Base-by-base conservation (phyloP, 2,888 invertebrate species). In the Agonopterix heracliana region DNA sequence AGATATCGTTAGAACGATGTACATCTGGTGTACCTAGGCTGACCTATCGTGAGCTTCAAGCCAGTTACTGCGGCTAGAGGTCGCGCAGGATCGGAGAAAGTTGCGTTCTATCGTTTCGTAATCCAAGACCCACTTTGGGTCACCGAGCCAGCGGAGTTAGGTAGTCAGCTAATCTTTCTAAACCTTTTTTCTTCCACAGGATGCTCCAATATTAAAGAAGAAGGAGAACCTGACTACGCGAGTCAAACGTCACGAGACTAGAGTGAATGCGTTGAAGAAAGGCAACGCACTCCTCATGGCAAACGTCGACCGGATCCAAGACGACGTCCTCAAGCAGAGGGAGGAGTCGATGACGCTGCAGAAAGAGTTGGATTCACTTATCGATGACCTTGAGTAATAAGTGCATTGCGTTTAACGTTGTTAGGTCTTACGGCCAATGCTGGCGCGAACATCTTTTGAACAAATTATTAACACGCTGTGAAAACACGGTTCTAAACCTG, bases 261-360 rank as follows among this genome's bases (percentile, higher is more conserved):
- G 94, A 54, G 87, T 96, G 9, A 91, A 93, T 40, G 95, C 95
- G 0, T 84, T 96, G 65, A 96, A 95, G 80, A 97, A 97, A 71
- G 96, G 96, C 57, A 97, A 96, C 69, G 94, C 95, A 54, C 89
- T 96, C 60, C 89, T 96, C 9, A 95, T 96, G 85, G 94, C 96
- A 0, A 96, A 96, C 71, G 95, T 96, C 0, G 96, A 96, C 77
- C 90, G 95, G 66, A 82, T 96, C 51, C 95, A 96, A 74, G 96
- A 96, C 72, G 95, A 96, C 70, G 91, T 96, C 44, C 91, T 93
- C 48, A 95, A 94, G 69, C 95, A 96, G 63, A 92, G 94, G 61
- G 95, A 96, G 63, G 92, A 94, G 78, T 94, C 96, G 7, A 87
- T 91, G 44, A 89, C 91, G 41, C 81, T 96, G 44, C 94, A 96